phyloP scores from a whole-genome alignment of 2,888 invertebrate genomes.

The Caenorhabditis plicata region DNA sequence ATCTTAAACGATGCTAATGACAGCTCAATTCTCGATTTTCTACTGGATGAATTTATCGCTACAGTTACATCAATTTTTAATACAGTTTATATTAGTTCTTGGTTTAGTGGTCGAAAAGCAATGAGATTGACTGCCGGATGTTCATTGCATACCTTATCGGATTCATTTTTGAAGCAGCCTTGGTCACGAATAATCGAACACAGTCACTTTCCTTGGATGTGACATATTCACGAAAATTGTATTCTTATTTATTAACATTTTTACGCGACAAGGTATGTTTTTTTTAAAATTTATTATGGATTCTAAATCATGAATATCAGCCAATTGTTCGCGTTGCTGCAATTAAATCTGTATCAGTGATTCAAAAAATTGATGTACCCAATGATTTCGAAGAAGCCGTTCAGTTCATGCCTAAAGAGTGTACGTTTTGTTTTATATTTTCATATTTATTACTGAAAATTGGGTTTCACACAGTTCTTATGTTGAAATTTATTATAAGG shows the following conservation, averaged over 20 bases:
- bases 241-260: neutral
- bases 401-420: constrained; percentile 1
- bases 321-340: constrained; percentile 7
- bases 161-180: constrained; percentile 12
- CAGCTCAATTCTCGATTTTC: neutral
- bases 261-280: constrained; percentile 1
- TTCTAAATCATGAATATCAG: too few species aligned
- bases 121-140: constrained; percentile 3
- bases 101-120: constrained; percentile 10
- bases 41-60: constrained; percentile 5
- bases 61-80: constrained; percentile 1
- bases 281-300: neutral
- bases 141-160: constrained; percentile 4
- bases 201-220: neutral
- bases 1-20: neutral
- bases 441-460: neutral
- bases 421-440: constrained; percentile 1
- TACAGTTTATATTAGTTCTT: too few species aligned
- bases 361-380: constrained; percentile 6
- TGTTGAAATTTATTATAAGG: too few species aligned
- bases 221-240: neutral
- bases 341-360: constrained; percentile 7
- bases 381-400: neutral
- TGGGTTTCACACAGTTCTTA: neutral
- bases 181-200: neutral